phyloP scores from a whole-genome alignment of 1,140 invertebrate genomes.

The Mamestra configurata region DNA sequence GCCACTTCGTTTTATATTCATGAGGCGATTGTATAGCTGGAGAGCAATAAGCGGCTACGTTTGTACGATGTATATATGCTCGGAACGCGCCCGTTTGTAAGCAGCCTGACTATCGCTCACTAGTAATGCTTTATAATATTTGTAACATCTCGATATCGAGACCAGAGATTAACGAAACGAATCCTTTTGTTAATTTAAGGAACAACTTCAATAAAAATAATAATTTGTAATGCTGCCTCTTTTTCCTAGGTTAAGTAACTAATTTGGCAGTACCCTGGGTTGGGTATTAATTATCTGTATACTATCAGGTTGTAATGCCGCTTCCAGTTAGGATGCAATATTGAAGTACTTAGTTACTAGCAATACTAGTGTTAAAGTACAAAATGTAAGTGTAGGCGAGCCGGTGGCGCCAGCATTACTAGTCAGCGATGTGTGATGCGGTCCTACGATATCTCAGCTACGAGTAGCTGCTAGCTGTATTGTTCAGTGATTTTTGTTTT shows the following conservation, averaged over 20 bases:
- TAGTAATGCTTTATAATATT: constrained; percentile 63
- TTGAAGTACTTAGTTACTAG: constrained; percentile 46
- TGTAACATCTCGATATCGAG: constrained; percentile 36
- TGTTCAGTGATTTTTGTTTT: constrained; percentile 52
- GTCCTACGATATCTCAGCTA: constrained; percentile 64
- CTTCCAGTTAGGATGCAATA: constrained; percentile 11
- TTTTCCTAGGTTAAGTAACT: constrained; percentile 46
- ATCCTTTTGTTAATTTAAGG: constrained; percentile 25
- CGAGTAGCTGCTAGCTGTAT: constrained; percentile 61
- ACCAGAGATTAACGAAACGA: constrained; percentile 5
- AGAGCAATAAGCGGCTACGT: constrained; percentile 57
- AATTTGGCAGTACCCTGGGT: constrained; percentile 24
- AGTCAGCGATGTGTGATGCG: constrained; percentile 67
- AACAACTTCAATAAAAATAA: constrained; percentile 32
- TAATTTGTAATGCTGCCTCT: constrained; percentile 37
- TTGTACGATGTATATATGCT: constrained; percentile 55
- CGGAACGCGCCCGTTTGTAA: constrained; percentile 64
- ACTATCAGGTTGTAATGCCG: background rate
- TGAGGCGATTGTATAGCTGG: background rate
- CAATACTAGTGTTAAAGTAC: constrained; percentile 54
- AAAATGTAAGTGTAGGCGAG: constrained; percentile 23
- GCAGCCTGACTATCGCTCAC: constrained; percentile 64
- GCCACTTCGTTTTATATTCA: background rate
- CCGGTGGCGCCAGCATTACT: constrained; percentile 65
- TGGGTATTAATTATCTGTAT: background rate